A percentile compares a stretch with the other conserved stretches of the same genome.
These are phyloP conservation scores for Trichonephila clavipes DNA, from an alignment of 1,140 invertebrate genomes.

Conservation along the genomic window DNA sequence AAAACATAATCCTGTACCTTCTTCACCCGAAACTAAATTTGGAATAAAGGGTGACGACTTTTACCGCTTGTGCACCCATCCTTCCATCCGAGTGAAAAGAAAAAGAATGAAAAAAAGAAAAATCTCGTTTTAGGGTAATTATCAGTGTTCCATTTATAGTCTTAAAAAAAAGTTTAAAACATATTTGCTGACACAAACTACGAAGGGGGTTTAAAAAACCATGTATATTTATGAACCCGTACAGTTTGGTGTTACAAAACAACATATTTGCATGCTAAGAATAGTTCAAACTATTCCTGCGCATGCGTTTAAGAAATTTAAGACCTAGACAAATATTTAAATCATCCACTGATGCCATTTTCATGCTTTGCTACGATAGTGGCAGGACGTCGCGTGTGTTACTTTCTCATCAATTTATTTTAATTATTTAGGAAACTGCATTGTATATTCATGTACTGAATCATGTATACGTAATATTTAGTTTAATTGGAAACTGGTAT, in stretches of 20 bases:
- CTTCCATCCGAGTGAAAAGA: not conserved
- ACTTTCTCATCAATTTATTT: too few relatives aligned
- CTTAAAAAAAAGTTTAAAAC: not conserved
- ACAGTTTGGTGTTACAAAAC: not conserved
- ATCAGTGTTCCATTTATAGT: constrained; percentile 15
- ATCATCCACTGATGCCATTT: constrained; percentile 45
- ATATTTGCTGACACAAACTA: constrained; percentile 2
- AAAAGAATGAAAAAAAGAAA: not conserved
- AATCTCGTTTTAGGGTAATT: not conserved
- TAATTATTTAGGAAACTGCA: too few relatives aligned
- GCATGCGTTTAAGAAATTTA: constrained; percentile 60
- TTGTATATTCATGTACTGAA: too few relatives aligned
- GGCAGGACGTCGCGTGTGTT: not conserved
- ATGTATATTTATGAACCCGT: constrained; percentile 3
- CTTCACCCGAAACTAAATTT: constrained; percentile 5
- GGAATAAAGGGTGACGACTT: constrained; percentile 44
- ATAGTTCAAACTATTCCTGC: constrained; percentile 42
- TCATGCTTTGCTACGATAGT: not conserved
- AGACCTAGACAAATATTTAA: constrained; percentile 65
- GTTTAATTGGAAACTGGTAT: not conserved
- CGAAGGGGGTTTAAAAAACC: not conserved
- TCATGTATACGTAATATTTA: too few relatives aligned
- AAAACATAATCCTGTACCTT: constrained; percentile 3
- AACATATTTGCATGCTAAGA: constrained; percentile 56
- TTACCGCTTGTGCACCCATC: not conserved